These are phyloP conservation scores for Melieria crassipennis DNA, from an alignment of 2,888 invertebrate species.

Conservation along the genomic window DNA sequence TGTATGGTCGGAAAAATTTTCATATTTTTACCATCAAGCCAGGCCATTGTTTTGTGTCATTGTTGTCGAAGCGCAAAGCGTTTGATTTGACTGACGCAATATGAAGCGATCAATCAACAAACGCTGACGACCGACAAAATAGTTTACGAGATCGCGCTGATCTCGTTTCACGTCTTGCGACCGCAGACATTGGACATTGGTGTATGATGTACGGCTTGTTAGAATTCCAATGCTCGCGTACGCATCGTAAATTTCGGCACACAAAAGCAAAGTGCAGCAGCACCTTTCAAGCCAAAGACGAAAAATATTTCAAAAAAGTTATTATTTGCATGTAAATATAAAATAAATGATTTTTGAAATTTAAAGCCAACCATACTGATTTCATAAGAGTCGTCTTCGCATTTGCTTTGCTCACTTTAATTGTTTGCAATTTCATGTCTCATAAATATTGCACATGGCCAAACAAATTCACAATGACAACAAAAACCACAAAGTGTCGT, in stretches of 20 bases:
- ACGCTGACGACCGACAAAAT: slow-evolving; percentile 57
- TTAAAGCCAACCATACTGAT: too few relatives aligned
- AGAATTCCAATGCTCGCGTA: slow-evolving; percentile 58
- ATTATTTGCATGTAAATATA: slow-evolving; percentile 10
- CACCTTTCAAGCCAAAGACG: not conserved
- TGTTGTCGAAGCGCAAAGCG: not conserved
- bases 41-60: slow-evolving; percentile 10
- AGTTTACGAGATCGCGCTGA: slow-evolving; percentile 52
- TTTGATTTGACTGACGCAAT: slow-evolving; percentile 35
- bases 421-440: not conserved
- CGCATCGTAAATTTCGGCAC: slow-evolving; percentile 59
- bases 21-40: not conserved
- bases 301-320: not conserved
- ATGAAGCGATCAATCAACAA: slow-evolving; percentile 64
- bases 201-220: slow-evolving; percentile 61
- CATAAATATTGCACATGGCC: slow-evolving; percentile 30
- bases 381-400: too few relatives aligned
- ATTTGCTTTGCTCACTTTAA: too few relatives aligned
- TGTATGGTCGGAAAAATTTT: not conserved
- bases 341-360: not conserved
- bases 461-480: slow-evolving; percentile 23
- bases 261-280: slow-evolving; percentile 8
- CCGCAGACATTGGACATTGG: slow-evolving; percentile 28
- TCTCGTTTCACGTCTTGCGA: not conserved
- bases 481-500: slow-evolving; percentile 17